These are phyloP conservation scores for Drosophila mayaguana DNA, from an alignment of 2,888 invertebrate species.

Conservation along the genomic window DNA sequence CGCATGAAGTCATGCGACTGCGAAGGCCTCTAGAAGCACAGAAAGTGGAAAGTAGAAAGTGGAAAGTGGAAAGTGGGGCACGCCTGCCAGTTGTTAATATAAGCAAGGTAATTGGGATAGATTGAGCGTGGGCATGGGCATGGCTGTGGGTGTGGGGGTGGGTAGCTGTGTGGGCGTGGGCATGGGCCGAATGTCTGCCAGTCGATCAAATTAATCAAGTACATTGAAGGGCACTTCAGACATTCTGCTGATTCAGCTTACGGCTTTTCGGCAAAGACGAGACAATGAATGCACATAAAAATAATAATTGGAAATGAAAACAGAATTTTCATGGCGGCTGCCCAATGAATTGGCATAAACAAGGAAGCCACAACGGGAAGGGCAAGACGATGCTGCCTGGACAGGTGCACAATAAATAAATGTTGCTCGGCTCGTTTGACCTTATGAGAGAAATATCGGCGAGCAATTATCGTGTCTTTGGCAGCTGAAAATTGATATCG, in stretches of 20 bases:
- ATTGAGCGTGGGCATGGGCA: neutral
- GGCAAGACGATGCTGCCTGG: neutral
- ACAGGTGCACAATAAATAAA: conserved; percentile 52
- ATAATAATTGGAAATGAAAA: conserved; percentile 82
- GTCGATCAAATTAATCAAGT: conserved; percentile 81
- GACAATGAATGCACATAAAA: conserved; percentile 79
- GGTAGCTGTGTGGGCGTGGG: neutral
- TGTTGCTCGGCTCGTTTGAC: conserved; percentile 47
- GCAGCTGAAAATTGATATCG: conserved; percentile 45
- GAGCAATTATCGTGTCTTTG: conserved; percentile 64
- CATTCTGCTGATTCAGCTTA: conserved; percentile 68
- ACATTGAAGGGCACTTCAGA: conserved; percentile 67
- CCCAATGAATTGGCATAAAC: conserved; percentile 69
- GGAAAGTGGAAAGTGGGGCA: neutral
- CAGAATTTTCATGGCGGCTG: conserved; percentile 70
- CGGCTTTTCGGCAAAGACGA: conserved; percentile 44
- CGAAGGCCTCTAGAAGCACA: conserved; percentile 1
- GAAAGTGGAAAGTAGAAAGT: neutral
- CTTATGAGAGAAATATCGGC: conserved; percentile 42
- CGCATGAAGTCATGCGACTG: conserved; percentile 75
- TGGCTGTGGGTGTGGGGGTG: neutral
- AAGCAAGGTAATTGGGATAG: conserved; percentile 76
- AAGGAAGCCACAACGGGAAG: neutral
- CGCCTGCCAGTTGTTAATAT: conserved; percentile 59
- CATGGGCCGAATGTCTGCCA: conserved; percentile 31